Evolutionary conservation across 2,113 vertebrate species (phyloP).

Genomic region (Mionectes macconnelli): DNA sequence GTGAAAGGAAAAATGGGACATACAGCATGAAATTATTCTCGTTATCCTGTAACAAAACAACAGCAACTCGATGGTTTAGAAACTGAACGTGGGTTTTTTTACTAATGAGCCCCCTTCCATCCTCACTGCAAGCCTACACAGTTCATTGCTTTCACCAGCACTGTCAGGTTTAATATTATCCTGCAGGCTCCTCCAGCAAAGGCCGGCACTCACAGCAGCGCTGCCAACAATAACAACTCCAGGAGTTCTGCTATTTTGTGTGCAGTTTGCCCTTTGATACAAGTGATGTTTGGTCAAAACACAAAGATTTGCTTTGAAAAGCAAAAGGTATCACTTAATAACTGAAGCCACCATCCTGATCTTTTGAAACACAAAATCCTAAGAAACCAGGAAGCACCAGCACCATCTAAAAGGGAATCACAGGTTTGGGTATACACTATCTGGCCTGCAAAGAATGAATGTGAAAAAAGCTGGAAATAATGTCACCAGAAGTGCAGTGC

Average conservation of each 20-base stretch:
- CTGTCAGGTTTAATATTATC: background rate
- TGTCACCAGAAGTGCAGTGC: background rate
- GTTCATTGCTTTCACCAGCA: background rate
- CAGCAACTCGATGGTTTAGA: background rate
- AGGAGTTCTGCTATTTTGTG: background rate
- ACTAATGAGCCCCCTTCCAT: background rate
- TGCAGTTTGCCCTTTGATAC: background rate
- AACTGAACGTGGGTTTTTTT: background rate
- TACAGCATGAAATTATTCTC: background rate
- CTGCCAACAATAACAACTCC: background rate
- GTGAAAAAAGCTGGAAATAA: background rate
- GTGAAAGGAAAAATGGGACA: background rate
- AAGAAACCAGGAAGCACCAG: background rate
- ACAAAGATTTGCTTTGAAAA: background rate
- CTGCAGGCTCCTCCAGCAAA: background rate
- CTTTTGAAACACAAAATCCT: background rate
- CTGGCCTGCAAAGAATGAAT: background rate
- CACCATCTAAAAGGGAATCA: background rate
- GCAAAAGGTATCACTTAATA: background rate
- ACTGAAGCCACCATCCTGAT: background rate
- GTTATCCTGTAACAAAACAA: background rate
- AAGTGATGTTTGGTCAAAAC: background rate
- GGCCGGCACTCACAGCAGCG: background rate
- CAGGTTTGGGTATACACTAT: background rate
- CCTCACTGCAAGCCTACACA: background rate